Evolutionary conservation across 2,888 invertebrate genomes (phyloP).

Genomic region (Argynnis bischoffii): DNA sequence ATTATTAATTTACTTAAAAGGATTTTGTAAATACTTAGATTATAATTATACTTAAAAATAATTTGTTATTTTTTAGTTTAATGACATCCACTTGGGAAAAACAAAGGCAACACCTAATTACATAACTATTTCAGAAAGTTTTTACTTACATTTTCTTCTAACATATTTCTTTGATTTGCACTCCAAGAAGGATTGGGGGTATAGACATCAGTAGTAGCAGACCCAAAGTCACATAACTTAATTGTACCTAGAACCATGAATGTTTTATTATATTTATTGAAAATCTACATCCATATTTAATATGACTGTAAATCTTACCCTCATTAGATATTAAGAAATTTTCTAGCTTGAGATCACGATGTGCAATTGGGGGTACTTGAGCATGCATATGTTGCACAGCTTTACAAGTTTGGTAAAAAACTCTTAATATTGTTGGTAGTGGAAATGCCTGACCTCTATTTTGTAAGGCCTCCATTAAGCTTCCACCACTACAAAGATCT

Average conservation of each 20-base stretch:
- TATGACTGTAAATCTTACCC: slow-evolving; percentile 69
- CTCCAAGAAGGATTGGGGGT: slow-evolving; percentile 95
- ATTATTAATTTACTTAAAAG: too few relatives aligned
- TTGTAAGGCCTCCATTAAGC: slow-evolving; percentile 85
- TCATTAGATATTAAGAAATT: slow-evolving; percentile 94
- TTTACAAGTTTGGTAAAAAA: slow-evolving; percentile 95
- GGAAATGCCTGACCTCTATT: slow-evolving; percentile 84
- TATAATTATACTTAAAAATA: too few relatives aligned
- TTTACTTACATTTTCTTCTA: slow-evolving; percentile 94
- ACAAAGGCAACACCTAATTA: too few relatives aligned
- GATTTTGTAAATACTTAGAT: too few relatives aligned
- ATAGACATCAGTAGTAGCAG: slow-evolving; percentile 92
- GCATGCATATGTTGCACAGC: slow-evolving; percentile 97
- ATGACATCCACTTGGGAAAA: too few relatives aligned
- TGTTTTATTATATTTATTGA: not conserved
- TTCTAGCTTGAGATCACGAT: slow-evolving; percentile 98
- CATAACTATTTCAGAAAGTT: too few relatives aligned
- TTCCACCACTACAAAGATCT: slow-evolving; percentile 95
- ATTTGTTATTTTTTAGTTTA: too few relatives aligned
- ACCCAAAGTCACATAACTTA: slow-evolving; percentile 99
- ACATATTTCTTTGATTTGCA: slow-evolving; percentile 92
- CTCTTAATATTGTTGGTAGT: slow-evolving; percentile 87
- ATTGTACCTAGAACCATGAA: slow-evolving; percentile 77
- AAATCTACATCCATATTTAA: not conserved
- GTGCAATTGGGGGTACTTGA: slow-evolving; percentile 94